Evolutionary conservation across 2,113 vertebrate genomes (phyloP), one percentile per base, ranked within the genome.

Genomic region (Penelope pileata): DNA sequence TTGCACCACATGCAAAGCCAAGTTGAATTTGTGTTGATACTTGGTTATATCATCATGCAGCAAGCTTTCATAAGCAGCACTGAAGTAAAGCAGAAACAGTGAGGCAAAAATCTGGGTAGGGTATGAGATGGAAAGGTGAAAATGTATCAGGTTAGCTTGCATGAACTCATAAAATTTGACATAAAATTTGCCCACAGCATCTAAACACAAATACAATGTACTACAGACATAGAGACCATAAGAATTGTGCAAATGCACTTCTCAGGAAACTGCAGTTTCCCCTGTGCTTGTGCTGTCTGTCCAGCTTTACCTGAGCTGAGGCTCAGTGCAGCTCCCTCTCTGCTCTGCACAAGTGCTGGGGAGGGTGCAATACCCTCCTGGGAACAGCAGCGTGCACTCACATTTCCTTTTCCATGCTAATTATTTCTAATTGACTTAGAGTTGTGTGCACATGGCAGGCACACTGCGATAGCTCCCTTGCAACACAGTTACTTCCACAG

Each of bases 281-380:
- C 15, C 45, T 21, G 9, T 29, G 56, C 38, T 64, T 23, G 43
- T 17, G 26, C 30, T 68, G 51, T 67, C 21, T 10, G 8, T 9
- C 14, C 22, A 34, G 36, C 34, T 89, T 24, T 29, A 21, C 38
- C 50, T 16, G 75, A 67, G 32, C 7, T 17, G 23, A 64, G 24
- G n/a, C 27, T 54, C 34, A n/a, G 14, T 0, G 0, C 3, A 7
- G 56, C n/a, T 50, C 48, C 24, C 6, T 6, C 32, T 38, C 54
- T 16, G 36, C 29, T 63, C 62, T 21, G 32, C 13, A 10, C 8
- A 6, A 0, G 3, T 36, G n/a, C 42, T 4, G 9, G 15, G 10
- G 3, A 19, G 5, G 43, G 29, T 47, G 12, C 0, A 9, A 30
- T 40, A 10, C 22, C 38, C 11, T 64, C 51, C 19, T 58, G 38